These are phyloP conservation scores for Tiliacea citrago DNA, from an alignment of 2,888 invertebrate genomes.

Conservation along the genomic window DNA sequence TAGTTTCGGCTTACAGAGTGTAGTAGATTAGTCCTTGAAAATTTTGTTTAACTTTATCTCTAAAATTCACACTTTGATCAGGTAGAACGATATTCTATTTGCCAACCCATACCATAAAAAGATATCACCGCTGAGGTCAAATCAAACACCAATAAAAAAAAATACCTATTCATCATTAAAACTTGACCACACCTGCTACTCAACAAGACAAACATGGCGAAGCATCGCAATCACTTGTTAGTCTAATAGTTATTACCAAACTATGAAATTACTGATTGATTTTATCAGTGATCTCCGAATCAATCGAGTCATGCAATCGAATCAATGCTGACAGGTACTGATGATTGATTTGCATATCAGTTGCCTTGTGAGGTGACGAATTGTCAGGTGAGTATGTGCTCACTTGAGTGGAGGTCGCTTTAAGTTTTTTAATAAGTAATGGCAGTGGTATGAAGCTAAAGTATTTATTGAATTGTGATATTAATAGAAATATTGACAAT, in stretches of 20 bases:
- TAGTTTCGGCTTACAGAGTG: neutral
- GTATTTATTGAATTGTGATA: constrained; percentile 1
- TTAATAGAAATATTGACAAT: constrained; percentile 27
- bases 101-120: constrained; percentile 5
- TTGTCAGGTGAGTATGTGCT: constrained; percentile 50
- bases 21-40: neutral
- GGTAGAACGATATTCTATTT: neutral
- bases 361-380: constrained; percentile 61
- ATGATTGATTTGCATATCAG: constrained; percentile 67
- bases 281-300: constrained; percentile 58
- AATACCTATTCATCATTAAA: constrained; percentile 30
- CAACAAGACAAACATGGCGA: constrained; percentile 45
- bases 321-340: constrained; percentile 63
- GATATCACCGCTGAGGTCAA: constrained; percentile 8
- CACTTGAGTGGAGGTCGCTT: constrained; percentile 34
- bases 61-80: neutral
- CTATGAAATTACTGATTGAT: constrained; percentile 53
- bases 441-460: neutral
- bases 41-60: neutral
- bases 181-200: constrained; percentile 19
- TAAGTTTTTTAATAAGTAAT: constrained; percentile 21
- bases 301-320: constrained; percentile 61
- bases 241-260: constrained; percentile 56
- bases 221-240: constrained; percentile 39
- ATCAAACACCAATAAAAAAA: constrained; percentile 22